Base-by-base conservation (phyloP, 2,797 vertebrate species). In the Siniperca scherzeri region DNA sequence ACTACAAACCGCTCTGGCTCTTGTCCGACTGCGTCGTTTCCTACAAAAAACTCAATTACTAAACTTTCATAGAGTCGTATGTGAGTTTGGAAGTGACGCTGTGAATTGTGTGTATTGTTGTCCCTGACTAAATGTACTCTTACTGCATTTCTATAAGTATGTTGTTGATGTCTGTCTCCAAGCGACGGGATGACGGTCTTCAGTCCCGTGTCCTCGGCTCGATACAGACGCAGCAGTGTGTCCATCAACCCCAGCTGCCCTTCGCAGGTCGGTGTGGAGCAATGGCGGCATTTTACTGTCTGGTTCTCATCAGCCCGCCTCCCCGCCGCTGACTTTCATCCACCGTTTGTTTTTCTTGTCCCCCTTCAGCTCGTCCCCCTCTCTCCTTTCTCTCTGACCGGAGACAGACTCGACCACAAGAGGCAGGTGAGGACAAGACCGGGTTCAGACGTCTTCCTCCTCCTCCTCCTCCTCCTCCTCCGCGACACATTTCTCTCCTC, bases 231-330 rank as follows among this genome's bases (percentile, higher is more conserved):
- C 87, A 96, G 96, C 94, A 97, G 96, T 6, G 93, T 96, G 75
- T 97, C 96, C 38, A 94, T 97, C 84, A 96, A 96, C 90, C 96
- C 95, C 71, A 95, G 95, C 92, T 94, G 94, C 62, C 95, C 95
- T 0, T 95, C 94, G 3, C 93, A 94, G 94, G 96, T 96, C 65
- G 74, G 69, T 70, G 25, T 1, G 72, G 59, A 52, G 17, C n/a
- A 7, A 1, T 25, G 38, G 13, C 9, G 10, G 30, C 14, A 1
- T 17, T 57, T 65, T 1, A 17, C 44, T 25, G 19, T 21, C 9
- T 17, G 5, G 1, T 25, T n/a, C 22, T 14, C 13, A 7, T 57
- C 53, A 4, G 2, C 21, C 13, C n/a, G n/a, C 19, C 68, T 7
- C 4, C 5, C 5, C 27, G 27, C 27, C 16, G 40, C 56, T 9